A percentile compares a stretch with the other conserved stretches of the same genome.
Conservation (phyloP, 2,888 invertebrate genomes). For the Ochropleura leucogaster region DNA sequence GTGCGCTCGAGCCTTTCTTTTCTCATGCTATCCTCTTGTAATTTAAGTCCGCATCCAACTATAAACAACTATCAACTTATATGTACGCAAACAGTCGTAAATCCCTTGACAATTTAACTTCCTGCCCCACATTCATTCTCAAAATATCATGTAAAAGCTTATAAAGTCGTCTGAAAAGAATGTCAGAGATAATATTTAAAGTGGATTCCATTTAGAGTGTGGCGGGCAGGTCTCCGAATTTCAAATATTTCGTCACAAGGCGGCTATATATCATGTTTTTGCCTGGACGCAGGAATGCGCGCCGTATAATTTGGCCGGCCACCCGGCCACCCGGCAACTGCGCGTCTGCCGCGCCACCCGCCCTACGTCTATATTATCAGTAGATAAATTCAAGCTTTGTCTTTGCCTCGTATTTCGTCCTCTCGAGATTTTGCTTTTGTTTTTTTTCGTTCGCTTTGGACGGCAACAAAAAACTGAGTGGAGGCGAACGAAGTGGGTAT, state of each 20-base stretch:
- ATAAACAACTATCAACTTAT: constrained; percentile 55
- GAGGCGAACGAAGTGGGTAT: constrained; percentile 90
- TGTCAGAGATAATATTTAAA: constrained; percentile 82
- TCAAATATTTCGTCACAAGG: constrained; percentile 89
- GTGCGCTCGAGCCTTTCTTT: constrained; percentile 58
- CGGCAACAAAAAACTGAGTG: constrained; percentile 90
- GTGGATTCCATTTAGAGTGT: constrained; percentile 86
- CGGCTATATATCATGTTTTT: constrained; percentile 90
- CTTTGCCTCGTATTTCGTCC: constrained; percentile 91
- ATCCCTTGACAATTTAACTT: constrained; percentile 48
- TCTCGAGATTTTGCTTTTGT: constrained; percentile 89
- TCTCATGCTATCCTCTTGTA: constrained; percentile 44
- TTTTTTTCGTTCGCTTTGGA: constrained; percentile 82
- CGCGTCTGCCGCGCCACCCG: constrained; percentile 86
- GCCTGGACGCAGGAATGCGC: constrained; percentile 86
- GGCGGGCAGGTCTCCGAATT: constrained; percentile 86
- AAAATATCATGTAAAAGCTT: constrained; percentile 65
- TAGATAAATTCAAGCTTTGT: constrained; percentile 91
- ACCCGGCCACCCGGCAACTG: constrained; percentile 87
- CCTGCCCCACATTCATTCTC: constrained; percentile 43
- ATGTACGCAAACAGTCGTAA: not conserved
- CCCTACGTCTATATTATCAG: constrained; percentile 91
- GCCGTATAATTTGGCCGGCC: constrained; percentile 89
- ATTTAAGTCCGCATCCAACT: constrained; percentile 31
- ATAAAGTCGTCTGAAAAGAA: constrained; percentile 82